Conservation (phyloP, 2,888 invertebrate genomes). For the Andrena minutula region DNA sequence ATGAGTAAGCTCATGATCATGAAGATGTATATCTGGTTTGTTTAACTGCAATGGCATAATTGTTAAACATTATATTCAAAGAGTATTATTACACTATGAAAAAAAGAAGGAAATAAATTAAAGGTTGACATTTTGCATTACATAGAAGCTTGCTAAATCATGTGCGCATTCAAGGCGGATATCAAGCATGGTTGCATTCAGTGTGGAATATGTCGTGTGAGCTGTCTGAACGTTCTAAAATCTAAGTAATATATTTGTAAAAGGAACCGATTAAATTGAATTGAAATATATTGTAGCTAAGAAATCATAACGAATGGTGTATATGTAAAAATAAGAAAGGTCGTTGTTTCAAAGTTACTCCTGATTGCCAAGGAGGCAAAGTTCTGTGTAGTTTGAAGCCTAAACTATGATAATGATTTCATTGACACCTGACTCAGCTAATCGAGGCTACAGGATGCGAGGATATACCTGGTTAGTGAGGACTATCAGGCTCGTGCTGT, state of each 20-base stretch:
- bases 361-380: slow-evolving; percentile 39
- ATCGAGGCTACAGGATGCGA: slow-evolving; percentile 73
- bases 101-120: slow-evolving; percentile 61
- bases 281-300: slow-evolving; percentile 32
- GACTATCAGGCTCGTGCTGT: slow-evolving; percentile 90
- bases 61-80: slow-evolving; percentile 51
- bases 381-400: slow-evolving; percentile 57
- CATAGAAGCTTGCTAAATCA: slow-evolving; percentile 72
- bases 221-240: slow-evolving; percentile 57
- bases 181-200: slow-evolving; percentile 72
- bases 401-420: slow-evolving; percentile 58
- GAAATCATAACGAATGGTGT: slow-evolving; percentile 8
- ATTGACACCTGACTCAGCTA: slow-evolving; percentile 63
- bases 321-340: slow-evolving; percentile 20
- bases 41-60: slow-evolving; percentile 63
- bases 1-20: slow-evolving; percentile 65
- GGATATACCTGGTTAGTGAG: slow-evolving; percentile 88
- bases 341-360: slow-evolving; percentile 29
- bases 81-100: slow-evolving; percentile 59
- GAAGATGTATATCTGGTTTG: slow-evolving; percentile 66
- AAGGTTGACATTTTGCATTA: slow-evolving; percentile 67
- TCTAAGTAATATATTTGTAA: slow-evolving; percentile 47
- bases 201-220: slow-evolving; percentile 64
- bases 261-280: slow-evolving; percentile 43
- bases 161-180: slow-evolving; percentile 74